phyloP scores from a whole-genome alignment of 1,140 invertebrate genomes.

The Ridgeia piscesae region DNA sequence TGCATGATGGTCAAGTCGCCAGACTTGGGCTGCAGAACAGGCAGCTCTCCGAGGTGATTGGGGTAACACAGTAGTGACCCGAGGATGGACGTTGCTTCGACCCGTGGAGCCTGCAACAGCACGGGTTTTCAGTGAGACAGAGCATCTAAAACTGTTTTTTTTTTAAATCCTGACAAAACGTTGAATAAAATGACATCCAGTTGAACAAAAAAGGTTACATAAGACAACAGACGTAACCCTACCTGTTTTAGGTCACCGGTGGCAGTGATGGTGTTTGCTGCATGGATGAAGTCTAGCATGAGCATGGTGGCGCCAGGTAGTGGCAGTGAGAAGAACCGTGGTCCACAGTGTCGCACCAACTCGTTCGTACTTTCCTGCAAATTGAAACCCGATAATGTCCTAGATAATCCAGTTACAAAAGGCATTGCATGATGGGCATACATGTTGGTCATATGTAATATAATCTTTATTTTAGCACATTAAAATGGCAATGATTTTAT shows the following conservation, averaged over 20 bases:
- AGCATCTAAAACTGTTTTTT: too few species aligned
- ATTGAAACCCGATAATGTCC: slow-evolving; percentile 19
- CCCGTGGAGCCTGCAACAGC: slow-evolving; percentile 71
- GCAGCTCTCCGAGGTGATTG: slow-evolving; percentile 71
- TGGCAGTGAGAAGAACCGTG: slow-evolving; percentile 82
- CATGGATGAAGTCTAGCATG: slow-evolving; percentile 85
- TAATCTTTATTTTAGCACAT: too few species aligned
- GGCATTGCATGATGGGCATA: neutral
- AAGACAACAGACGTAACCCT: slow-evolving; percentile 35
- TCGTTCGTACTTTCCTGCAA: slow-evolving; percentile 66
- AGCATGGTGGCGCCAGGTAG: slow-evolving; percentile 86
- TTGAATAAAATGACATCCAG: neutral
- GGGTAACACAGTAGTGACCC: slow-evolving; percentile 83
- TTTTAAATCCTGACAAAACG: too few species aligned
- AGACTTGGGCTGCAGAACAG: slow-evolving; percentile 77
- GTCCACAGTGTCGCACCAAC: slow-evolving; percentile 72
- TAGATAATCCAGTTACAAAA: neutral
- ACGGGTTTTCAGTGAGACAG: neutral
- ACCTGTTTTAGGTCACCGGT: slow-evolving; percentile 77
- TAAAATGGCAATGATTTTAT: too few species aligned
- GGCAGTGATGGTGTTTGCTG: slow-evolving; percentile 81
- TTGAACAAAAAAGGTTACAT: neutral
- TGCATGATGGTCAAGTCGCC: slow-evolving; percentile 69
- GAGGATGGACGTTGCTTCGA: slow-evolving; percentile 88
- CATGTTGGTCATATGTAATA: too few species aligned